Evolutionary conservation across 2,797 vertebrate species (phyloP).

Genomic region (Centroberyx gerrardi): DNA sequence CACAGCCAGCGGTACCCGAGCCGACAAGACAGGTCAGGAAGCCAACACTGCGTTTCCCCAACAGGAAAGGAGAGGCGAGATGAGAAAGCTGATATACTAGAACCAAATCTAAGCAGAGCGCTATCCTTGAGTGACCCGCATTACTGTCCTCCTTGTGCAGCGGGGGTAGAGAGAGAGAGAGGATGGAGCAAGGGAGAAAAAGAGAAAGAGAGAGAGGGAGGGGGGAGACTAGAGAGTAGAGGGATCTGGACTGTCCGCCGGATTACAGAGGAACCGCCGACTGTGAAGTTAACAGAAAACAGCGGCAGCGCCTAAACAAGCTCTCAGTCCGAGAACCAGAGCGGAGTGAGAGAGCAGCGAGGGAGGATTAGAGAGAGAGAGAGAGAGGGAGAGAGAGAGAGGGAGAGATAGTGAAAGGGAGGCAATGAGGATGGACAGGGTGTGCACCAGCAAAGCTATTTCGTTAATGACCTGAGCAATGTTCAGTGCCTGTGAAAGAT

Average conservation of each 20-base stretch:
- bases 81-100: conserved; percentile 66
- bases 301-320: conserved; percentile 58
- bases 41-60: conserved; percentile 42
- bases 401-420: conserved; percentile 11
- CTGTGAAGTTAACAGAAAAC: conserved; percentile 69
- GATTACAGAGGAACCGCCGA: conserved; percentile 63
- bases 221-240: conserved; percentile 20
- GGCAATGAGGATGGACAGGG: conserved; percentile 57
- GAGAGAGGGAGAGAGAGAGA: neutral
- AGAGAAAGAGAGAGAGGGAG: conserved; percentile 5
- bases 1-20: conserved; percentile 27
- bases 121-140: conserved; percentile 68
- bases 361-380: conserved; percentile 62
- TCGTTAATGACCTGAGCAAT: conserved; percentile 67
- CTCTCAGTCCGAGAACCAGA: conserved; percentile 30
- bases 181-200: neutral
- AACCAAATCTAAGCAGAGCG: conserved; percentile 43
- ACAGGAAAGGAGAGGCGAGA: conserved; percentile 64
- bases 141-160: conserved; percentile 30
- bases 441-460: conserved; percentile 46
- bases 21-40: conserved; percentile 44
- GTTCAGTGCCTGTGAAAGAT: conserved; percentile 52
- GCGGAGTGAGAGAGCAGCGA: conserved; percentile 39
- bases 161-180: neutral
- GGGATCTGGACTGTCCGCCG: conserved; percentile 55